phyloP scores from a whole-genome alignment of 2,888 invertebrate genomes.

The Tridacna crocea region DNA sequence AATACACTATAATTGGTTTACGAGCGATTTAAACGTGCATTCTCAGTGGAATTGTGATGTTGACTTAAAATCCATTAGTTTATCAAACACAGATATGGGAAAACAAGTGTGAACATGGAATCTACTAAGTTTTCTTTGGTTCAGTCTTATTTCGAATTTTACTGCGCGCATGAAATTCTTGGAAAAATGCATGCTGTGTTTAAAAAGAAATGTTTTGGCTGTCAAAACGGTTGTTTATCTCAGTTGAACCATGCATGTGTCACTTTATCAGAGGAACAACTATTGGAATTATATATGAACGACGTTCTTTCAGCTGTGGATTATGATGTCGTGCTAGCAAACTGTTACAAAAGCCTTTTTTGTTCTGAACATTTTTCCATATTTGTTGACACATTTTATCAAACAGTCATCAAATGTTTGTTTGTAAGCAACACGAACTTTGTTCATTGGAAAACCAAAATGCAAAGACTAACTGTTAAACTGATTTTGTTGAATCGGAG shows the following conservation, averaged over 20 bases:
- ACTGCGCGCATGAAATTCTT: slow-evolving; percentile 41
- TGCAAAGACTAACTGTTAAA: slow-evolving; percentile 33
- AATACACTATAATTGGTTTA: neutral
- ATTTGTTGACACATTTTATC: slow-evolving; percentile 12
- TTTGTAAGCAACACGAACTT: slow-evolving; percentile 46
- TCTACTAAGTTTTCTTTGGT: slow-evolving; percentile 31
- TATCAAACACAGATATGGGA: neutral
- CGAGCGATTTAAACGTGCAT: neutral
- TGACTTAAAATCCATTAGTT: neutral
- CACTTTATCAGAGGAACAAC: slow-evolving; percentile 21
- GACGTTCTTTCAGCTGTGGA: slow-evolving; percentile 42
- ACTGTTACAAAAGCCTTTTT: slow-evolving; percentile 33
- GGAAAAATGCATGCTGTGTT: slow-evolving; percentile 27
- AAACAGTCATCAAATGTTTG: slow-evolving; percentile 22
- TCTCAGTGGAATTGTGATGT: neutral
- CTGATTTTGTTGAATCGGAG: slow-evolving; percentile 31
- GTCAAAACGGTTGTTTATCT: slow-evolving; percentile 30
- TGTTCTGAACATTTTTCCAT: slow-evolving; percentile 12
- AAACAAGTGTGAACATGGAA: slow-evolving; percentile 26
- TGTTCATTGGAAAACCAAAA: slow-evolving; percentile 36
- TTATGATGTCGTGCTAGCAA: slow-evolving; percentile 28
- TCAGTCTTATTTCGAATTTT: slow-evolving; percentile 50
- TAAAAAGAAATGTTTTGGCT: slow-evolving; percentile 39
- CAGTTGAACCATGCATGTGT: slow-evolving; percentile 45
- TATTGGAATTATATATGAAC: slow-evolving; percentile 43